Evolutionary conservation across 2,888 invertebrate genomes (phyloP).

Genomic region (Tiliacea aurago): DNA sequence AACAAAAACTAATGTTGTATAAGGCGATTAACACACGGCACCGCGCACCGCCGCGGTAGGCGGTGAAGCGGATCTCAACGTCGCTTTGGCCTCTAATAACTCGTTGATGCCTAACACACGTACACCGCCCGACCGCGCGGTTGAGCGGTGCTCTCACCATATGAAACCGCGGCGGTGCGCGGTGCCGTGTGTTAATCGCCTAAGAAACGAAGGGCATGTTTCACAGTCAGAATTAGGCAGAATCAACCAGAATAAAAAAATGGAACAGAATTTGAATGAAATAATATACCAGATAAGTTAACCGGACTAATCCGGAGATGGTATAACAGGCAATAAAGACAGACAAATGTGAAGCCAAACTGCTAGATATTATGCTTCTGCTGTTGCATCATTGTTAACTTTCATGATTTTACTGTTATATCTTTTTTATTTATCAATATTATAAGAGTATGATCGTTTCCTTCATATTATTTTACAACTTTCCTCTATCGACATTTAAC

Average conservation of each 20-base stretch:
- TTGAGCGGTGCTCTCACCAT: too few relatives aligned
- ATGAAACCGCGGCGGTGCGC: too few relatives aligned
- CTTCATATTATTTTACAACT: background rate
- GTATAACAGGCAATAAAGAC: background rate
- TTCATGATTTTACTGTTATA: constrained; percentile 8
- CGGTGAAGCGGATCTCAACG: too few relatives aligned
- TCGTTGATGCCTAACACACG: too few relatives aligned
- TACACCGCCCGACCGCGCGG: too few relatives aligned
- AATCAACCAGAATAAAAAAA: constrained; percentile 4
- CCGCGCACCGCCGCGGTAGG: too few relatives aligned
- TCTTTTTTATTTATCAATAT: background rate
- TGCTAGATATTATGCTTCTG: background rate
- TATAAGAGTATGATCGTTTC: background rate
- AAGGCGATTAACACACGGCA: too few relatives aligned
- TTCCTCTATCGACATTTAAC: constrained; percentile 7
- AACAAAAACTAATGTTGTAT: too few relatives aligned
- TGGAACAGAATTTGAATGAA: background rate
- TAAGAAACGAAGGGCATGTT: background rate
- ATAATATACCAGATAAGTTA: background rate
- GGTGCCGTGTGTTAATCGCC: too few relatives aligned
- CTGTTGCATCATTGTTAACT: constrained; percentile 34
- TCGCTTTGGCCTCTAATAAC: too few relatives aligned
- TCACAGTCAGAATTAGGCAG: too few relatives aligned
- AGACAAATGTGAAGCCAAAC: background rate
- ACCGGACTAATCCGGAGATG: background rate